These are phyloP conservation scores for Sarcoramphus papa DNA, from an alignment of 2,797 vertebrate genomes.

Conservation along the genomic window DNA sequence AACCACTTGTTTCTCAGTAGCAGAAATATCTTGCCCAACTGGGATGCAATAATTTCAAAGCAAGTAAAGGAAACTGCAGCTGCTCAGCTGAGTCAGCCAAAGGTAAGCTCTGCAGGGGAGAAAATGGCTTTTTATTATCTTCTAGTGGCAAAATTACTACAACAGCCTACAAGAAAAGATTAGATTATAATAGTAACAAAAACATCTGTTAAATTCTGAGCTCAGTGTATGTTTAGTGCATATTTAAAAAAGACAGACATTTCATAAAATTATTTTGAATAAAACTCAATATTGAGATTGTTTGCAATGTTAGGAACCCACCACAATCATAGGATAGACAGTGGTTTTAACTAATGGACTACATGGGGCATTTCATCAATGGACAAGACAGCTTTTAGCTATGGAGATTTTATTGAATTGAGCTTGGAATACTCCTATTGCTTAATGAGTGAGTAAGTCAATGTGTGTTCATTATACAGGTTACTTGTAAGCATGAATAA, in stretches of 20 bases:
- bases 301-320: neutral
- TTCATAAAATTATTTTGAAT: conserved; percentile 16
- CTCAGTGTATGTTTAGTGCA: neutral
- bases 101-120: conserved; percentile 58
- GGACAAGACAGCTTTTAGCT: neutral
- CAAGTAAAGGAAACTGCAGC: conserved; percentile 47
- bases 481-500: neutral
- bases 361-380: neutral
- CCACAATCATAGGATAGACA: neutral
- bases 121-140: conserved; percentile 52
- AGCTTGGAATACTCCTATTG: neutral
- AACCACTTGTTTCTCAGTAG: conserved; percentile 26
- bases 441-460: neutral
- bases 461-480: neutral
- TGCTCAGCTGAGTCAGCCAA: conserved; percentile 61
- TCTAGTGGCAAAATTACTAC: conserved; percentile 47
- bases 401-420: neutral
- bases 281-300: neutral
- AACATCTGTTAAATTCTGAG: conserved; percentile 48
- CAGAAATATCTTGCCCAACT: conserved; percentile 28
- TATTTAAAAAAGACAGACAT: neutral
- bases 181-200: conserved; percentile 48
- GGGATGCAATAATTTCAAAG: conserved; percentile 39
- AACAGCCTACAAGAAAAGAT: conserved; percentile 44
- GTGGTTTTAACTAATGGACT: neutral